phyloP scores from a whole-genome alignment of 2,113 vertebrate species.

The Phyllopteryx taeniolatus region DNA sequence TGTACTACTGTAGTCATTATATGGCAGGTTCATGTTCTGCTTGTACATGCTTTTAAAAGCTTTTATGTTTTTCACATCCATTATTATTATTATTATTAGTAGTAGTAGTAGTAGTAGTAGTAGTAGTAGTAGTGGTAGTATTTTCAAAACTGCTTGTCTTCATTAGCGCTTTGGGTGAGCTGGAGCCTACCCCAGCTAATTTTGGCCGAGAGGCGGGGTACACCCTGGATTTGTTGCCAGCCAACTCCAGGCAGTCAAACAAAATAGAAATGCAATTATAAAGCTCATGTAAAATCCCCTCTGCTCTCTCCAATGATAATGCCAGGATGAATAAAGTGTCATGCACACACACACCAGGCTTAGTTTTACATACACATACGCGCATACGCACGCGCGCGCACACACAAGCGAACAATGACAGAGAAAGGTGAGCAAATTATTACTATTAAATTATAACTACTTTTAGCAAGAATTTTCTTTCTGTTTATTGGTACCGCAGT shows the following conservation, averaged over 20 bases:
- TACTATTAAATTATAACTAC: background rate
- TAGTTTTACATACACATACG: constrained; percentile 18
- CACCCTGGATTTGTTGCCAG: background rate
- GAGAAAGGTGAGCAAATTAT: background rate
- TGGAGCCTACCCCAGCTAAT: background rate
- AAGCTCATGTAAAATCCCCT: background rate
- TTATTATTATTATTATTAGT: background rate
- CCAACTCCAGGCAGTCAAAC: background rate
- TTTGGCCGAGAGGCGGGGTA: background rate
- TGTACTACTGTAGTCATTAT: too few relatives aligned
- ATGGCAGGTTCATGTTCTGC: too few relatives aligned
- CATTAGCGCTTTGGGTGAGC: background rate
- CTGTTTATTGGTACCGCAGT: background rate
- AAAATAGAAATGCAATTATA: background rate
- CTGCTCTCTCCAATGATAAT: constrained; percentile 20
- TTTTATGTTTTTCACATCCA: too few relatives aligned
- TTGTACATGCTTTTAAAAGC: too few relatives aligned
- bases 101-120: background rate
- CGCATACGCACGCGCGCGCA: constrained; percentile 14
- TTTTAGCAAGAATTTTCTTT: background rate
- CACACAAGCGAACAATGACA: constrained; percentile 41
- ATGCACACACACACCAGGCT: constrained; percentile 42
- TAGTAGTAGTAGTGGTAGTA: background rate
- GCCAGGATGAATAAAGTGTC: constrained; percentile 31
- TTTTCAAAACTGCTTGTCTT: background rate